Evolutionary conservation across 2,797 vertebrate species (phyloP).

Genomic region (Anguilla anguilla): DNA sequence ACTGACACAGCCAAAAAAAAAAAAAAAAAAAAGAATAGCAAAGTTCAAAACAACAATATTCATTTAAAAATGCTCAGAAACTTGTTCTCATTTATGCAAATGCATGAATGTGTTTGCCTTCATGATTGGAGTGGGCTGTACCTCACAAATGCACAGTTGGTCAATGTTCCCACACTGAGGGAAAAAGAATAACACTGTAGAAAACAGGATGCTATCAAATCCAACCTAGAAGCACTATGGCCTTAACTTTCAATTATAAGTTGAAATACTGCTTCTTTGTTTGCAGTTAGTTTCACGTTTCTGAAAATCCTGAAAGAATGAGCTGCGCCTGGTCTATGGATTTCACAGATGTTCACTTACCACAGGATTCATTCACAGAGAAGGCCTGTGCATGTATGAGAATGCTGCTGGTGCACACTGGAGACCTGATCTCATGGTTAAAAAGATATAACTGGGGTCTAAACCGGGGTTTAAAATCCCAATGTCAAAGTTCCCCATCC

Average conservation of each 20-base stretch:
- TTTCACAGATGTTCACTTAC: background rate
- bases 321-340: background rate
- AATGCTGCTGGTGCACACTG: background rate
- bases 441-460: background rate
- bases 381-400: background rate
- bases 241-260: background rate
- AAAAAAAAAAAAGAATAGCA: constrained; percentile 37
- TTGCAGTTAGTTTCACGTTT: background rate
- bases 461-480: background rate
- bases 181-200: background rate
- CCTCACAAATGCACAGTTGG: background rate
- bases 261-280: background rate
- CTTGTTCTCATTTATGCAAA: constrained; percentile 3
- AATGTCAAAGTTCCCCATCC: background rate
- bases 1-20: constrained; percentile 38
- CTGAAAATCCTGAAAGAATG: background rate
- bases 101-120: background rate
- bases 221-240: background rate
- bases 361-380: background rate
- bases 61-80: constrained; percentile 42
- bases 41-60: constrained; percentile 58
- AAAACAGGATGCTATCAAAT: background rate
- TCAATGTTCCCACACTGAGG: constrained; percentile 13
- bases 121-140: constrained; percentile 14
- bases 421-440: background rate